phyloP scores from a whole-genome alignment of 2,888 invertebrate species.

The Chaetogeoica ovagalla region DNA sequence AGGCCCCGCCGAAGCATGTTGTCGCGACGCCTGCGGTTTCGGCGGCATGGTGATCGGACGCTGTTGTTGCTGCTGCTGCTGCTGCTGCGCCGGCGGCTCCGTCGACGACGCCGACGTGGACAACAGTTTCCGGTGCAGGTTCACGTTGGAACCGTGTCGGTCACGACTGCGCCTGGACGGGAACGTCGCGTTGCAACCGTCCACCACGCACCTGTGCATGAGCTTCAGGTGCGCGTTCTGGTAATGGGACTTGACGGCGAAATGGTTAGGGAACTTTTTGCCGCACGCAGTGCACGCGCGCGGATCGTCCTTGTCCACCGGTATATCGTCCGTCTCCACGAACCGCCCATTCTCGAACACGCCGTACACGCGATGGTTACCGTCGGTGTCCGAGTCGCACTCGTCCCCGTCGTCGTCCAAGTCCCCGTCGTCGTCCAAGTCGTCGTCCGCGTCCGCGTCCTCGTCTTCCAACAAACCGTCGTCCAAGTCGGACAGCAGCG shows the following conservation, averaged over 20 bases:
- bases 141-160: constrained; percentile 87
- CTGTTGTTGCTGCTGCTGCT: neutral
- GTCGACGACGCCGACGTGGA: constrained; percentile 64
- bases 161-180: constrained; percentile 91
- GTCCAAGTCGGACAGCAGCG: constrained; percentile 32
- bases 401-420: constrained; percentile 58
- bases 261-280: constrained; percentile 90
- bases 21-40: constrained; percentile 2
- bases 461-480: constrained; percentile 13
- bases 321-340: constrained; percentile 77
- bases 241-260: constrained; percentile 91
- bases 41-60: neutral
- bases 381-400: constrained; percentile 62
- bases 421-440: constrained; percentile 60
- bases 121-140: constrained; percentile 85
- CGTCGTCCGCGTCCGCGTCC: constrained; percentile 58
- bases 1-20: neutral
- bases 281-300: constrained; percentile 88
- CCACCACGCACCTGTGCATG: constrained; percentile 92
- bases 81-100: neutral
- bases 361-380: constrained; percentile 71
- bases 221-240: constrained; percentile 93
- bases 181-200: constrained; percentile 93
- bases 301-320: constrained; percentile 89
- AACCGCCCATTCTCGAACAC: constrained; percentile 72